Conservation (phyloP, 2,113 vertebrate species). For the Dicentrarchus labrax region DNA sequence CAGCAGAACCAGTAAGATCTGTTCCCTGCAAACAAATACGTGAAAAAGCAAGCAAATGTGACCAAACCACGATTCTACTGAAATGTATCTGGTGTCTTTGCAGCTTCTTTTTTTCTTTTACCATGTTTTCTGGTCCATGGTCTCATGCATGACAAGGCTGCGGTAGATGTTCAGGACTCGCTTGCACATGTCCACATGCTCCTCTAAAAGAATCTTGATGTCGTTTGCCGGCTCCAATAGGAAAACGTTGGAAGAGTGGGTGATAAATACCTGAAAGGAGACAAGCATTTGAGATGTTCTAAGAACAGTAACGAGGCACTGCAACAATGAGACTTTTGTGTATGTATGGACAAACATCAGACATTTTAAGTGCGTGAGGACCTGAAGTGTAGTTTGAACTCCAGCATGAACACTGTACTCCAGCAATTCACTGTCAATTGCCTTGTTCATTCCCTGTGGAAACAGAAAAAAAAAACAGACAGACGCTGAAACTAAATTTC, state of each 20-base stretch:
- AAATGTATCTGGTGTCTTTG: background rate
- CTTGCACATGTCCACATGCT: constrained; percentile 99
- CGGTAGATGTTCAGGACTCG: constrained; percentile 99
- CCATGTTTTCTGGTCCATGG: constrained; percentile 99
- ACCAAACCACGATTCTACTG: background rate
- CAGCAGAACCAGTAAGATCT: constrained; percentile 95
- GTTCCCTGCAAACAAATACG: constrained; percentile 88
- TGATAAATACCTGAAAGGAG: constrained; percentile 92
- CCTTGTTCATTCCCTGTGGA: constrained; percentile 85
- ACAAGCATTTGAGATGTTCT: background rate
- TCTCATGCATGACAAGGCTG: constrained; percentile 97
- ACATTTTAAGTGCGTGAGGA: background rate
- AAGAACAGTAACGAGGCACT: background rate
- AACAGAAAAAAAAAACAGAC: constrained; percentile 15
- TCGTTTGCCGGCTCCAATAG: constrained; percentile 97
- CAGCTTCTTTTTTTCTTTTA: constrained; percentile 69
- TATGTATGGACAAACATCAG: background rate
- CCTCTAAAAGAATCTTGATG: constrained; percentile 94
- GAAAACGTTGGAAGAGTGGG: constrained; percentile 97
- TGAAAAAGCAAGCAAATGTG: background rate
- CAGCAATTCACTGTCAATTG: constrained; percentile 84
- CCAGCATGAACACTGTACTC: constrained; percentile 93
- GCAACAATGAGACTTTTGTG: background rate
- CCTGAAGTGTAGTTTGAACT: constrained; percentile 94
- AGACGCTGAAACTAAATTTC: background rate